These are phyloP conservation scores for Ophiodon elongatus DNA, from an alignment of 2,113 vertebrate genomes.

Conservation along the genomic window DNA sequence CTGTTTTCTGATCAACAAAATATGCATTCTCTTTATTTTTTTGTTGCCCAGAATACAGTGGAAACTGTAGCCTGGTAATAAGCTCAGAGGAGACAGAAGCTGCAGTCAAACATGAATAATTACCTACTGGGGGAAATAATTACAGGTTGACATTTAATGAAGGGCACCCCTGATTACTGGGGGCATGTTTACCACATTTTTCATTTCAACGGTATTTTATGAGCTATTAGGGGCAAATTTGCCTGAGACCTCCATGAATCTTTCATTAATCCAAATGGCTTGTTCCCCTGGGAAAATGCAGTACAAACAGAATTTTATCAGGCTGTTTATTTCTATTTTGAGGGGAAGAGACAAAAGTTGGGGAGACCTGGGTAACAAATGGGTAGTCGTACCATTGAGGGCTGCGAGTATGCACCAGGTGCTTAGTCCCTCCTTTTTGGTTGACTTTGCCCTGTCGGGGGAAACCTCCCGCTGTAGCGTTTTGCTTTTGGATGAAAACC, in stretches of 20 bases:
- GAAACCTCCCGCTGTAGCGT: too few relatives aligned
- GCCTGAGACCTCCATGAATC: not conserved
- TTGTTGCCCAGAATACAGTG: constrained; percentile 6
- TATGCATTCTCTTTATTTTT: not conserved
- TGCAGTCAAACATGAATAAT: constrained; percentile 27
- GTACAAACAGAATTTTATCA: not conserved
- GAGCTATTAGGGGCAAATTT: constrained; percentile 25
- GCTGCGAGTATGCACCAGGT: not conserved
- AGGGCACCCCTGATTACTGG: constrained; percentile 21
- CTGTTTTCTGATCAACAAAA: constrained; percentile 24
- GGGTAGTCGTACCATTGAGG: not conserved
- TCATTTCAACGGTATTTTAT: constrained; percentile 40
- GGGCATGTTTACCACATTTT: constrained; percentile 18
- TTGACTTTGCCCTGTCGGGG: too few relatives aligned
- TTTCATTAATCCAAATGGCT: not conserved
- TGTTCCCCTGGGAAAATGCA: not conserved
- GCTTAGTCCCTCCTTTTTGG: not conserved
- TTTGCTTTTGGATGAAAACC: constrained; percentile 24
- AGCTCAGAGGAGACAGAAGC: constrained; percentile 15
- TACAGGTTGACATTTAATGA: constrained; percentile 52
- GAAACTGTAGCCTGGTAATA: not conserved
- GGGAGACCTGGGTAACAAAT: not conserved
- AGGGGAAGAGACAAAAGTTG: not conserved
- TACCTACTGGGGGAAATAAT: not conserved
- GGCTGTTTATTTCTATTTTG: not conserved